Conservation (phyloP, 2,888 invertebrate species). For the Athalia cordata region DNA sequence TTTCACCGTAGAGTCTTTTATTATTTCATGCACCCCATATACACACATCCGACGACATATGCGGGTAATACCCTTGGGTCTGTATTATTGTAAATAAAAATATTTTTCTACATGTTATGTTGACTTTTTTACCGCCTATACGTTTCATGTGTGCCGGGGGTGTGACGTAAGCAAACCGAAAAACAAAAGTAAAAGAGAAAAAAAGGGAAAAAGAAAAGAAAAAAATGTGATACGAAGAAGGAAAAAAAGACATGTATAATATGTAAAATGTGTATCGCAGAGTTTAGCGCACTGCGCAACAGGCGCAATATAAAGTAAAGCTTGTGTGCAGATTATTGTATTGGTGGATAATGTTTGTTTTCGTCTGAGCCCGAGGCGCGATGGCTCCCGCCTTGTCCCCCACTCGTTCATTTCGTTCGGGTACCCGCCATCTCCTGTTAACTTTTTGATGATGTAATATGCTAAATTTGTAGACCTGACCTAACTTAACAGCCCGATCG, state of each 20-base stretch:
- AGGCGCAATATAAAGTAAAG: neutral
- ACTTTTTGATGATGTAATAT: constrained; percentile 56
- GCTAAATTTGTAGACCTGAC: constrained; percentile 63
- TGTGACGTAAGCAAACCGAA: too few relatives aligned
- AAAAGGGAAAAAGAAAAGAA: too few relatives aligned
- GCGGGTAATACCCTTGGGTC: too few relatives aligned
- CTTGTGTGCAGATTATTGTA: constrained; percentile 5
- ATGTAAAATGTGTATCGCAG: constrained; percentile 12
- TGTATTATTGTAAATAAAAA: too few relatives aligned
- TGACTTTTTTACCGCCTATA: too few relatives aligned
- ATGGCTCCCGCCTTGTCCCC: neutral
- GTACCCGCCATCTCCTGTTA: neutral
- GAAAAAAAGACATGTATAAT: neutral
- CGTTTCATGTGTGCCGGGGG: too few relatives aligned
- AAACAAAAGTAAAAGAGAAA: too few relatives aligned
- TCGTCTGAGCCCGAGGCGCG: constrained; percentile 16
- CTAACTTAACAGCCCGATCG: constrained; percentile 55
- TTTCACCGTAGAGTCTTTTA: neutral
- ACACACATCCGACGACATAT: neutral
- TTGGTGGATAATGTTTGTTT: constrained; percentile 37
- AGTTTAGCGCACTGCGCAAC: constrained; percentile 10
- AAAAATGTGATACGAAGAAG: neutral
- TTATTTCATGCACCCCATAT: neutral
- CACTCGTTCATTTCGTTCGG: neutral
- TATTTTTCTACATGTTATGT: too few relatives aligned